These are phyloP conservation scores for Lasioglossum malachurum DNA, from an alignment of 2,888 invertebrate genomes.

Conservation along the genomic window DNA sequence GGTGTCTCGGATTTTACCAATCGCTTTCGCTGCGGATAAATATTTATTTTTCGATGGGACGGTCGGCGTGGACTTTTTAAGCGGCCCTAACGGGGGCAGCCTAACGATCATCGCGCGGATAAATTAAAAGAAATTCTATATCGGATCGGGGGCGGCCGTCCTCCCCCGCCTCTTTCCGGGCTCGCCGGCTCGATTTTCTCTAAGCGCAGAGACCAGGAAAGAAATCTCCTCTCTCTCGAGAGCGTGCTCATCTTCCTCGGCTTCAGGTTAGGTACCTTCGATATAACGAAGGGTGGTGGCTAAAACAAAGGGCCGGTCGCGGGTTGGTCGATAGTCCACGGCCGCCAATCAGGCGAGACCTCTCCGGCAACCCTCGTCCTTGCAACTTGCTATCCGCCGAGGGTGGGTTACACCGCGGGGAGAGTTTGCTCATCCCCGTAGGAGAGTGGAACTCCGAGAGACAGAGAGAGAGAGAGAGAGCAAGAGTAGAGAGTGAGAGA, in stretches of 20 bases:
- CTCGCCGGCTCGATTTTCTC: slow-evolving; percentile 47
- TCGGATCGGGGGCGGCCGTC: not conserved
- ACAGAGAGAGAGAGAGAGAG: slow-evolving; percentile 1
- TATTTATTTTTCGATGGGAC: not conserved
- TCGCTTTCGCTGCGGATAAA: not conserved
- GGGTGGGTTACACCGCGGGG: slow-evolving; percentile 68
- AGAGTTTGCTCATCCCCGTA: slow-evolving; percentile 71
- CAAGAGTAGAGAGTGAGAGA: not conserved
- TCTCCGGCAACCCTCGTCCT: slow-evolving; percentile 76
- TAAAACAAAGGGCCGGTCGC: slow-evolving; percentile 84
- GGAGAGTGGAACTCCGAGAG: slow-evolving; percentile 60
- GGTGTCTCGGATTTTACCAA: not conserved
- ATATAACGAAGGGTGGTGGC: slow-evolving; percentile 78
- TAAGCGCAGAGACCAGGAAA: slow-evolving; percentile 43
- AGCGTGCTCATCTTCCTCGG: slow-evolving; percentile 61
- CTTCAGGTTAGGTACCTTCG: slow-evolving; percentile 69
- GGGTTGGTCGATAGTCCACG: slow-evolving; percentile 84
- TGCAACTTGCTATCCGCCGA: slow-evolving; percentile 74
- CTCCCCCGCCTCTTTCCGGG: slow-evolving; percentile 2
- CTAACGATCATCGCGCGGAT: slow-evolving; percentile 1
- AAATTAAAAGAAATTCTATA: slow-evolving; percentile 29
- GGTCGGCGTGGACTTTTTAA: not conserved
- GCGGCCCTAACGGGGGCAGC: not conserved
- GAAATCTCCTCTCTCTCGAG: slow-evolving; percentile 55
- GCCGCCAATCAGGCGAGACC: slow-evolving; percentile 84